Evolutionary conservation across 2,797 vertebrate species (phyloP).

Genomic region (Scyliorhinus canicula): DNA sequence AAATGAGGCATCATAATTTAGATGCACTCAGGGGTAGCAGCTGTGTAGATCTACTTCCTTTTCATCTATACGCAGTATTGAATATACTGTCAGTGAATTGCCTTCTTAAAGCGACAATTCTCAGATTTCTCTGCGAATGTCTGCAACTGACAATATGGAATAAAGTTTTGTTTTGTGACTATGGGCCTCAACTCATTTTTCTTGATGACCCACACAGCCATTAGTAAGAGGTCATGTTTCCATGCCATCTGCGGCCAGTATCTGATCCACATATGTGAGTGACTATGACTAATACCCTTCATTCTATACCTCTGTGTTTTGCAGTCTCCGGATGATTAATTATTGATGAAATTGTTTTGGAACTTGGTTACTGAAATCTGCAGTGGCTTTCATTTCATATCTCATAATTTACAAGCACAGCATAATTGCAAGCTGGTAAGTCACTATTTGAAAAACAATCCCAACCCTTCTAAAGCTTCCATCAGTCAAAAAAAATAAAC

Average conservation of each 20-base stretch:
- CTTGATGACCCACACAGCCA: not conserved
- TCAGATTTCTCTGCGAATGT: not conserved
- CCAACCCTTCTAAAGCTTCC: not conserved
- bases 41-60: not conserved
- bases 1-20: not conserved
- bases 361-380: not conserved
- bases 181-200: not conserved
- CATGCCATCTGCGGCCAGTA: not conserved
- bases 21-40: not conserved
- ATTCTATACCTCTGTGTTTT: not conserved
- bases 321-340: not conserved
- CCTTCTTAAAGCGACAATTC: not conserved
- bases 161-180: not conserved
- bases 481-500: not conserved
- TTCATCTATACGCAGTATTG: not conserved
- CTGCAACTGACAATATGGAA: not conserved
- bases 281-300: not conserved
- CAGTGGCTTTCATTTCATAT: not conserved
- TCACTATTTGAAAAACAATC: not conserved
- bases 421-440: not conserved
- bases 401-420: not conserved
- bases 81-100: not conserved
- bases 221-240: not conserved
- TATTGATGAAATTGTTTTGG: constrained; percentile 9
- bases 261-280: not conserved